These are phyloP conservation scores for Caprella mutica DNA, from an alignment of 2,888 invertebrate species.

Conservation along the genomic window DNA sequence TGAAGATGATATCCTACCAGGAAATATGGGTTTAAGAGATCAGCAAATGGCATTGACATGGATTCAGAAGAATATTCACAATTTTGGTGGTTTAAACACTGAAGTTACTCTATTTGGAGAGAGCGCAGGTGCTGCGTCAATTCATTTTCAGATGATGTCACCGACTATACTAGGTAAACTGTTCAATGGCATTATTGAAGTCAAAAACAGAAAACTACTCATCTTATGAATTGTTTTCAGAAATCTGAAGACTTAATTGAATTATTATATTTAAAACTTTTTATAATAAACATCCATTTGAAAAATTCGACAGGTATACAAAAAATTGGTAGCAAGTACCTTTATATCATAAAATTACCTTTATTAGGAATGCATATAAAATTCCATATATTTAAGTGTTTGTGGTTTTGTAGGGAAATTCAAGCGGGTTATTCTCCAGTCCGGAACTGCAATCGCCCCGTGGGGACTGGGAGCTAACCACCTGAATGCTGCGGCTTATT, in stretches of 20 bases:
- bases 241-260: too few species aligned
- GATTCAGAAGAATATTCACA: slow-evolving; percentile 10
- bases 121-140: slow-evolving; percentile 16
- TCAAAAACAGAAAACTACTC: too few species aligned
- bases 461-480: not conserved
- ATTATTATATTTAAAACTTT: too few species aligned
- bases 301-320: too few species aligned
- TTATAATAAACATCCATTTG: too few species aligned
- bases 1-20: slow-evolving; percentile 30
- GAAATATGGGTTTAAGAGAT: slow-evolving; percentile 32
- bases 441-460: slow-evolving; percentile 8
- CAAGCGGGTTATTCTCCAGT: slow-evolving; percentile 17
- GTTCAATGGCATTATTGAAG: too few species aligned
- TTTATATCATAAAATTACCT: too few species aligned
- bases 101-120: slow-evolving; percentile 29
- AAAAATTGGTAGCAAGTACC: too few species aligned
- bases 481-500: not conserved
- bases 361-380: too few species aligned
- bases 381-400: too few species aligned
- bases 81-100: slow-evolving; percentile 32
- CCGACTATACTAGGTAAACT: not conserved
- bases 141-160: slow-evolving; percentile 12
- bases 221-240: too few species aligned
- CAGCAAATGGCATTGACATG: slow-evolving; percentile 19
- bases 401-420: slow-evolving; percentile 16